Base-by-base conservation (phyloP, 2,113 vertebrate genomes). In the Sisor rabdophorus region DNA sequence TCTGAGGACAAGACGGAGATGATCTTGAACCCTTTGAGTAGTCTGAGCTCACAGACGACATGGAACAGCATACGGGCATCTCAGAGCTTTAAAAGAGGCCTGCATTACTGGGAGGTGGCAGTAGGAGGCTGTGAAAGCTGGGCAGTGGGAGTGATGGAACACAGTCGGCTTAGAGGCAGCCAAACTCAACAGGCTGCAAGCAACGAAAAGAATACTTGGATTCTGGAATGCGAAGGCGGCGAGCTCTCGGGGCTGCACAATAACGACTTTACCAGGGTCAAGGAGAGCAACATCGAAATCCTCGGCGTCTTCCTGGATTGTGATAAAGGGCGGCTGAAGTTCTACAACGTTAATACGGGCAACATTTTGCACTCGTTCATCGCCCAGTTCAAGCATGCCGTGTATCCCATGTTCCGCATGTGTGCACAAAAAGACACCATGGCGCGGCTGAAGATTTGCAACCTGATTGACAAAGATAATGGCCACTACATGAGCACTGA, bases 1-100 rank as follows among this genome's bases (percentile, higher is more conserved):
- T 92, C 87, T 0, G 60, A 28, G 16, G 77, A 83, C 0, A 82
- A 82, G 80, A 87, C 15, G 48, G 85, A 15, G 70, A 90, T 88
- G 32, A 85, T 0, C 56, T 2, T 0, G 11, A 20, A 2, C 24
- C 0, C 54, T 75, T 52, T 59, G 74, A 79, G n/a, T 80, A 71
- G 28, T 17, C 10, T 9, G 32, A 30, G 11, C 0, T 13, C 10
- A 28, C 11, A 0, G 4, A 3, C 36, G 20, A 0, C 19, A 28
- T 59, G 30, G 50, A 24, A 17, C 55, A 75, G 6, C 16, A 24
- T 64, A 11, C 47, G 67, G 20, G 83, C 80, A 15, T n/a, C 48
- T 30, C 77, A 82, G 59, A 60, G 12, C 53, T 84, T 81, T 65
- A 63, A 8, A 4, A 24, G 55, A n/a, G 80, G 78, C 12, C 11